These are phyloP conservation scores for Kryphioiulus occultus DNA, from an alignment of 2,888 invertebrate species.

Conservation along the genomic window DNA sequence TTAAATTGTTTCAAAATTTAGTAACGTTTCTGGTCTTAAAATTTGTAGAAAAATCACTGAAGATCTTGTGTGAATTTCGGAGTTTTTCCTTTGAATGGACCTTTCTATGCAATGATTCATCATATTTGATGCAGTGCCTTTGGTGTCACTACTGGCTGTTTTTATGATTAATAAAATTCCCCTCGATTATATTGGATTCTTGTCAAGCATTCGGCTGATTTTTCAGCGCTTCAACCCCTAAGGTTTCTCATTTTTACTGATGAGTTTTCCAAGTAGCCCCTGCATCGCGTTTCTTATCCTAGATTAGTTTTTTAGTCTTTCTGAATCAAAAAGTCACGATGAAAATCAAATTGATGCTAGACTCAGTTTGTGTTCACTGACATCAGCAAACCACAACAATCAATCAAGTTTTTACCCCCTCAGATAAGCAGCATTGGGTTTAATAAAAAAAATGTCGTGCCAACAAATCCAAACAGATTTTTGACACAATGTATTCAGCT, in stretches of 20 bases:
- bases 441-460: slow-evolving; percentile 8
- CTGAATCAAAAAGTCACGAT: not conserved
- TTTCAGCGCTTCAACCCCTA: not conserved
- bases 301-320: not conserved
- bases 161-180: not conserved
- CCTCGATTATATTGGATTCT: not conserved
- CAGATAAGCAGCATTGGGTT: not conserved
- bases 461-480: slow-evolving; percentile 20
- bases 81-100: too few species aligned
- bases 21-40: too few species aligned
- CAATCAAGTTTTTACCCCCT: not conserved
- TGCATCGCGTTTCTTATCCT: not conserved
- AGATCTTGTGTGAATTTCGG: too few species aligned
- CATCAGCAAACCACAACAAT: slow-evolving; percentile 10
- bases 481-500: not conserved
- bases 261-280: not conserved
- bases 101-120: not conserved
- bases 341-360: not conserved
- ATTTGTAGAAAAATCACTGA: too few species aligned
- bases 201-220: not conserved
- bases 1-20: too few species aligned
- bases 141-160: not conserved
- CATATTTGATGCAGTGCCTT: not conserved
- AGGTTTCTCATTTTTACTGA: not conserved
- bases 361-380: not conserved